These are phyloP conservation scores for Plutomurus gul DNA, from an alignment of 1,140 invertebrate genomes.

Conservation along the genomic window DNA sequence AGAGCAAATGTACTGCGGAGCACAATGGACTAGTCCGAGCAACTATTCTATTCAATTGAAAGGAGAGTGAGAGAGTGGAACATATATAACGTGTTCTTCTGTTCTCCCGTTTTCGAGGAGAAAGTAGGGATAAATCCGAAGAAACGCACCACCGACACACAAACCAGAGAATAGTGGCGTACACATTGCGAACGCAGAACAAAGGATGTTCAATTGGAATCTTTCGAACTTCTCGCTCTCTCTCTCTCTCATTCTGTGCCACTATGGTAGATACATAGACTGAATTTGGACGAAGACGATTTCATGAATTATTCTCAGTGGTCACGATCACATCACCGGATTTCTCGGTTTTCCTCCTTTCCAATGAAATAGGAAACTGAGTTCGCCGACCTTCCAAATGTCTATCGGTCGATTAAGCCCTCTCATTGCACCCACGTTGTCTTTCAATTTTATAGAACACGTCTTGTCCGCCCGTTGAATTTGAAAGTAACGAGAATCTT, in stretches of 20 bases:
- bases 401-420: constrained; percentile 14
- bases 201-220: constrained; percentile 9
- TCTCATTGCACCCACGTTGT: neutral
- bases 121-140: neutral
- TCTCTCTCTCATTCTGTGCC: too few species aligned
- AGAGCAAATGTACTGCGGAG: neutral
- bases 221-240: neutral
- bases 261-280: too few species aligned
- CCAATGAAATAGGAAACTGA: neutral
- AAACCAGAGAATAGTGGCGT: neutral
- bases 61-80: neutral
- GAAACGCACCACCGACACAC: too few species aligned
- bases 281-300: constrained; percentile 14
- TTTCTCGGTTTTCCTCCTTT: neutral
- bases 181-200: neutral
- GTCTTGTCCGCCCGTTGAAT: neutral
- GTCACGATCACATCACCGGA: constrained; percentile 35
- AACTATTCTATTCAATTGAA: neutral
- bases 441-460: too few species aligned
- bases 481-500: too few species aligned
- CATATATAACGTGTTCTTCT: neutral
- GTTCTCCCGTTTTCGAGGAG: neutral
- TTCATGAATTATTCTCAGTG: constrained; percentile 43
- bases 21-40: neutral
- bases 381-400: constrained; percentile 27